phyloP scores from a whole-genome alignment of 1,140 invertebrate species.

The Phocides pigmalion region DNA sequence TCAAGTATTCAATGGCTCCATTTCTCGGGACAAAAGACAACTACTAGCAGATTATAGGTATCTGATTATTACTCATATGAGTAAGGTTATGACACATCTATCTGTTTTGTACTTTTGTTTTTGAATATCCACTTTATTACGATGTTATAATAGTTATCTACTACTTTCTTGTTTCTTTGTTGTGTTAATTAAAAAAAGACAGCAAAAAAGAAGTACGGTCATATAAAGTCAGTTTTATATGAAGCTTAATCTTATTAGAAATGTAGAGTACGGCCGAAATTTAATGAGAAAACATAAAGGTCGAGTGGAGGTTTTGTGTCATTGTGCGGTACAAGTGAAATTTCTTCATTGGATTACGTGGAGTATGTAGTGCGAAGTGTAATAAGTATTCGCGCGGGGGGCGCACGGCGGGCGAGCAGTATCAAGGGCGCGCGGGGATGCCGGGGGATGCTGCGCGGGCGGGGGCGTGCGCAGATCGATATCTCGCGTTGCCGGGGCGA shows the following conservation, averaged over 20 bases:
- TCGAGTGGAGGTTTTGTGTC: slow-evolving; percentile 35
- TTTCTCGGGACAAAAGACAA: no score
- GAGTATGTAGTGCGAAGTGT: slow-evolving; percentile 79
- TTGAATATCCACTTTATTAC: no score
- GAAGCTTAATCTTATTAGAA: not conserved
- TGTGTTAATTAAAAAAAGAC: not conserved
- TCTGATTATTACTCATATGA: no score
- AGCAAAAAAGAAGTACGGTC: not conserved
- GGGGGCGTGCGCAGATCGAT: slow-evolving; percentile 70
- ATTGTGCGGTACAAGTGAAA: slow-evolving; percentile 63
- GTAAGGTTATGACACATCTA: no score
- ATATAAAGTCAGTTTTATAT: not conserved
- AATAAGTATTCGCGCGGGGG: slow-evolving; percentile 77
- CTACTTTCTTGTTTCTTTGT: no score
- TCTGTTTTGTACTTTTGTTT: no score
- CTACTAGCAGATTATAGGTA: no score
- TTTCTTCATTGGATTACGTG: slow-evolving; percentile 78
- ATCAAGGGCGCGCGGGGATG: slow-evolving; percentile 67
- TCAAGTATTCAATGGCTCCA: no score
- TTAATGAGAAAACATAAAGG: slow-evolving; percentile 19
- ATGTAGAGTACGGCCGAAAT: not conserved
- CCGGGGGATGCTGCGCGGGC: slow-evolving; percentile 55
- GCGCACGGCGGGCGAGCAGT: slow-evolving; percentile 60
- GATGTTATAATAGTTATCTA: no score
- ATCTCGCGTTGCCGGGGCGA: slow-evolving; percentile 80